Conservation (phyloP, 2,888 invertebrate species). For the Xestia ashworthii region DNA sequence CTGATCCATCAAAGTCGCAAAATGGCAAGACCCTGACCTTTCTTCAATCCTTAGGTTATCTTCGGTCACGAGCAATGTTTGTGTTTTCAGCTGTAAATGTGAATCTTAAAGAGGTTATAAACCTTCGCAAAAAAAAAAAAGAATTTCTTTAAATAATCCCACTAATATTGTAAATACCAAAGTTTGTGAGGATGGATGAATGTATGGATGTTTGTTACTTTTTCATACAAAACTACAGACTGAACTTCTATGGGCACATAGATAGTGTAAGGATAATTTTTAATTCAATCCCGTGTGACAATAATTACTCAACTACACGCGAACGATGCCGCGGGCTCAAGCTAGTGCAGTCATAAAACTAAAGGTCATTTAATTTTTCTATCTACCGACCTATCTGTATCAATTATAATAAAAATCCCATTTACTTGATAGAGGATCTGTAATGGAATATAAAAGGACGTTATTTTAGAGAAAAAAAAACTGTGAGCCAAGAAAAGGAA, state of each 20-base stretch:
- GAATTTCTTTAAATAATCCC: background rate
- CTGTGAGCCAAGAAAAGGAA: constrained; percentile 69
- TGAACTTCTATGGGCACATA: too few species aligned
- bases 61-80: constrained; percentile 21
- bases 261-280: too few species aligned
- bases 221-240: too few species aligned
- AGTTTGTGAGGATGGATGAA: too few species aligned
- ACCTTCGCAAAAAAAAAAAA: background rate
- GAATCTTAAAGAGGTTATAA: background rate
- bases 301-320: too few species aligned
- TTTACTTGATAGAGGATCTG: constrained; percentile 54
- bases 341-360: background rate
- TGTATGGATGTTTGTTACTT: too few species aligned
- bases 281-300: too few species aligned
- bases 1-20: constrained; percentile 38
- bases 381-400: background rate
- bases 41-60: constrained; percentile 55
- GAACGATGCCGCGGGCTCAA: too few species aligned
- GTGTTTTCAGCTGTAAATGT: constrained; percentile 14
- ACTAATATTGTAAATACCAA: too few species aligned
- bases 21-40: constrained; percentile 30
- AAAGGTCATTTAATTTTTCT: background rate
- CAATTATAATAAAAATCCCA: constrained; percentile 56
- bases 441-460: constrained; percentile 65
- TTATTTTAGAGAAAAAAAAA: constrained; percentile 62